Conservation (phyloP, 1,140 invertebrate species). For the Drosophila pseudoobscura region DNA sequence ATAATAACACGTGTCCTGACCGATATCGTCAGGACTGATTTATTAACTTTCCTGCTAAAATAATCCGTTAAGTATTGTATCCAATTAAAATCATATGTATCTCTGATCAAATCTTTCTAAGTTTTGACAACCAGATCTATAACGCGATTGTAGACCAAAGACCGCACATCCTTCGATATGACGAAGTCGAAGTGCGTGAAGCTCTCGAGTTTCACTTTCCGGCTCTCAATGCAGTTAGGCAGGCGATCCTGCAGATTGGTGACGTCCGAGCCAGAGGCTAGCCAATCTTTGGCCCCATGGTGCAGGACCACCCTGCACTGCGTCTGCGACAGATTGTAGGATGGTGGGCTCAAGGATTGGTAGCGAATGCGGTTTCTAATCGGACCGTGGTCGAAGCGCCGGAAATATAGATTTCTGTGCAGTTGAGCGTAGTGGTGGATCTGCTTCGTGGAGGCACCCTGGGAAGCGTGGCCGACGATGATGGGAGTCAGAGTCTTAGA, state of each 20-base stretch:
- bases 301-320: slow-evolving; percentile 27
- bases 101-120: no score
- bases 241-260: background rate
- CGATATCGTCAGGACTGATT: no score
- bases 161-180: slow-evolving; percentile 25
- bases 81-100: no score
- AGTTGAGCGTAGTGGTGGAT: slow-evolving; percentile 49
- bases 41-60: no score
- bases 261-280: slow-evolving; percentile 11
- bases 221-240: slow-evolving; percentile 38
- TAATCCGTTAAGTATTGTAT: no score
- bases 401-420: background rate
- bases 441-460: slow-evolving; percentile 39
- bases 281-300: slow-evolving; percentile 36
- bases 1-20: no score
- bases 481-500: slow-evolving; percentile 38
- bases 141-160: slow-evolving; percentile 26
- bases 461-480: slow-evolving; percentile 40
- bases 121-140: background rate
- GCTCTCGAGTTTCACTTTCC: background rate
- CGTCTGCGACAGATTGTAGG: slow-evolving; percentile 36
- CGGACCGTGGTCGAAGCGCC: slow-evolving; percentile 19
- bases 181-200: slow-evolving; percentile 54
- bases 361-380: slow-evolving; percentile 15
- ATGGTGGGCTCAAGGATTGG: background rate